Evolutionary conservation across 1,140 invertebrate species (phyloP).

Genomic region (Bombus confusus): DNA sequence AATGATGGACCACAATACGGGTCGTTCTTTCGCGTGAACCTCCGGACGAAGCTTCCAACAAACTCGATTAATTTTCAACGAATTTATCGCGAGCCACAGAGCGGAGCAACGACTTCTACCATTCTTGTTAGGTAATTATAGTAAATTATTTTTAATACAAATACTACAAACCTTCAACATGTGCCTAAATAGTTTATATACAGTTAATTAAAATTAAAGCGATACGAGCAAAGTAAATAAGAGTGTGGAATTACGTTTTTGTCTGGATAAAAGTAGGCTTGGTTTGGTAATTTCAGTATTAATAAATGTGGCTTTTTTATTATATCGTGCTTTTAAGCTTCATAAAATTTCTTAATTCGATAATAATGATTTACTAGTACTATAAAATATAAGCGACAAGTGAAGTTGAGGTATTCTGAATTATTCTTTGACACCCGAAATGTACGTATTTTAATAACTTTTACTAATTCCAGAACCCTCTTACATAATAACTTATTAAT

Average conservation of each 20-base stretch:
- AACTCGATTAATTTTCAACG: background rate
- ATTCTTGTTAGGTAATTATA: background rate
- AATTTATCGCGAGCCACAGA: background rate
- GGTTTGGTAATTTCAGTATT: background rate
- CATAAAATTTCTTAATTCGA: no score
- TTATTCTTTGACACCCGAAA: no score
- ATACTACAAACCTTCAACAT: background rate
- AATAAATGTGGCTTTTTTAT: no score
- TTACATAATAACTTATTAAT: background rate
- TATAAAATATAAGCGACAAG: background rate
- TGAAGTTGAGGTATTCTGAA: background rate
- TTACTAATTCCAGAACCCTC: background rate
- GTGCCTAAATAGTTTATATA: background rate
- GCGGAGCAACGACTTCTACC: background rate
- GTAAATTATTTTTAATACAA: background rate
- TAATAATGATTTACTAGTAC: no score
- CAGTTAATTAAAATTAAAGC: no score
- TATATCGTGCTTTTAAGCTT: no score
- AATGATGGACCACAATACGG: background rate
- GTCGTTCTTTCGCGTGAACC: background rate
- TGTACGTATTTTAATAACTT: background rate
- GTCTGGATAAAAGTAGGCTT: background rate
- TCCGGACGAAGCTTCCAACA: background rate
- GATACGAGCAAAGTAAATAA: no score
- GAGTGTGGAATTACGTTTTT: no score